A percentile compares a stretch with the other conserved stretches of the same genome.
phyloP scores from a whole-genome alignment of 2,113 vertebrate genomes.

The Clupea harengus region DNA sequence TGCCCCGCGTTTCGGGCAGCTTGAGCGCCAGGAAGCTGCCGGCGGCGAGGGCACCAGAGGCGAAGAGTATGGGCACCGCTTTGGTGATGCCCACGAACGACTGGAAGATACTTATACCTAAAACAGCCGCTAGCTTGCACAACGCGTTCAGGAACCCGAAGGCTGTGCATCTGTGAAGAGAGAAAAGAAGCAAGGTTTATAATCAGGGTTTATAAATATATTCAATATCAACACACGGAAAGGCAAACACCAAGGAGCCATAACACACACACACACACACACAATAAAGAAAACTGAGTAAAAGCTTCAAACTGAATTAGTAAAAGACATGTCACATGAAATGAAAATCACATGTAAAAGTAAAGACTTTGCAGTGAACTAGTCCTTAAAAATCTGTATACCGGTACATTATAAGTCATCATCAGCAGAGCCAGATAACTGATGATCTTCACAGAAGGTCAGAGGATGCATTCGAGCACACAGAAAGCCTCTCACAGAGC shows the following conservation, averaged over 20 bases:
- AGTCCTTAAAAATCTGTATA: not conserved
- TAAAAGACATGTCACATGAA: not conserved
- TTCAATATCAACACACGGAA: not conserved
- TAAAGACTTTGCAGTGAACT: not conserved
- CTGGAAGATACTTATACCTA: constrained; percentile 96
- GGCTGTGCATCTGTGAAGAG: constrained; percentile 80
- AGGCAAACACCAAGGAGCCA: not conserved
- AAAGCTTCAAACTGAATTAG: no score
- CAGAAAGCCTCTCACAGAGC: not conserved
- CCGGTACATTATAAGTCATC: not conserved
- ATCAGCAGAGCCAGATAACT: not conserved
- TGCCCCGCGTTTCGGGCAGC: constrained; percentile 89
- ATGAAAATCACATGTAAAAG: not conserved
- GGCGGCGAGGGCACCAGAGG: constrained; percentile 83
- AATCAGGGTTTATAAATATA: not conserved
- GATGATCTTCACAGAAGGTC: constrained; percentile 7
- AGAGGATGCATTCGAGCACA: not conserved
- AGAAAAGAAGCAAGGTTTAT: not conserved
- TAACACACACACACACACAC: not conserved
- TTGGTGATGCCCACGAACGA: constrained; percentile 95
- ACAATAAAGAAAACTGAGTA: not conserved
- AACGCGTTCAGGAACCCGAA: constrained; percentile 95
- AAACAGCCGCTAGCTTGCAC: constrained; percentile 87
- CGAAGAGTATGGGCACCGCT: constrained; percentile 91
- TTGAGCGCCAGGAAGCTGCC: constrained; percentile 92